Percentiles rank a stretch among this genome's conserved stretches.
phyloP scores from a whole-genome alignment of 2,113 vertebrate species.

The Dolichotis patagonum region DNA sequence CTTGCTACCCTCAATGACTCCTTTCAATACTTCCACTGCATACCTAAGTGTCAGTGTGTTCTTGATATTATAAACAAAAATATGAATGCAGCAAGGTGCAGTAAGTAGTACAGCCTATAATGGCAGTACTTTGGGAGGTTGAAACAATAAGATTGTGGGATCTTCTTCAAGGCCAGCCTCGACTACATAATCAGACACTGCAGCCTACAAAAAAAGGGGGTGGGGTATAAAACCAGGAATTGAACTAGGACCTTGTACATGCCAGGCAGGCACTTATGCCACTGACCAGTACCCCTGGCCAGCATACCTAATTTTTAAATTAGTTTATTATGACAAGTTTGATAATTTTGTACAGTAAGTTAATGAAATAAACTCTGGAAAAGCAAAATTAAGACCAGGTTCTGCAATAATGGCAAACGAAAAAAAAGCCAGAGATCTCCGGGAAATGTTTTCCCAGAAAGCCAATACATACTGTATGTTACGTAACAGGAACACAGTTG shows the following conservation, averaged over 20 bases:
- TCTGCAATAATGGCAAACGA: neutral
- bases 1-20: neutral
- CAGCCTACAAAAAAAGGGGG: no score
- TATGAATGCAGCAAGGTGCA: neutral
- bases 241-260: no score
- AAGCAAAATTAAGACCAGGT: slow-evolving; percentile 4
- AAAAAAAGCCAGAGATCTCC: neutral
- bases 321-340: neutral
- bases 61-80: slow-evolving; percentile 26
- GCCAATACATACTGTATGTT: neutral
- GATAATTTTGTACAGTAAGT: slow-evolving; percentile 8
- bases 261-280: no score
- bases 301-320: neutral
- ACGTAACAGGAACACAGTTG: neutral
- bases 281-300: no score
- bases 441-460: slow-evolving; percentile 29
- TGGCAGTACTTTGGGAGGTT: neutral
- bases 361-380: slow-evolving; percentile 41
- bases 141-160: neutral
- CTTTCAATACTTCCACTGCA: neutral
- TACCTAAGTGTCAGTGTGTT: neutral
- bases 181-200: neutral
- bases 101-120: neutral
- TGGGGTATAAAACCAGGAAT: no score
- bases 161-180: neutral